Evolutionary conservation across 1,140 invertebrate genomes (phyloP).

Genomic region (Aphaenogaster floridana): DNA sequence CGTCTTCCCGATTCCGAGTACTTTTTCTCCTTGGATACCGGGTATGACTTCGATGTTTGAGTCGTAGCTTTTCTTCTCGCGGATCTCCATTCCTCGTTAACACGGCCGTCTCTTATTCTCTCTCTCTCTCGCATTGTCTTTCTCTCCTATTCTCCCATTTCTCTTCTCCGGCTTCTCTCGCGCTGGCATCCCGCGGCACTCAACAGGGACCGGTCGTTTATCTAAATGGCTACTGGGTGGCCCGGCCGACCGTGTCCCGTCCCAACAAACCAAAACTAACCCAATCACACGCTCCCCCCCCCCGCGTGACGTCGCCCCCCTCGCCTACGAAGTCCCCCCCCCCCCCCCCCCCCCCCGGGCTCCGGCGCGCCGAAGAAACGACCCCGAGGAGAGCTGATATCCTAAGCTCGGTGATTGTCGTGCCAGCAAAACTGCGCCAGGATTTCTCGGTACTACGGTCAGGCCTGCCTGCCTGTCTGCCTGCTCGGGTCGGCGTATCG

Average conservation of each 20-base stretch:
- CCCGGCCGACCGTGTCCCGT: slow-evolving; percentile 76
- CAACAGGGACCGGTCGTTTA: slow-evolving; percentile 84
- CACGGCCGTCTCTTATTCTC: slow-evolving; percentile 28
- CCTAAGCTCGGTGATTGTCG: slow-evolving; percentile 57
- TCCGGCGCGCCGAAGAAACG: slow-evolving; percentile 69
- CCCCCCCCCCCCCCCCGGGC: slow-evolving; percentile 69
- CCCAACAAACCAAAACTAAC: slow-evolving; percentile 81
- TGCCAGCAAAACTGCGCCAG: slow-evolving; percentile 49
- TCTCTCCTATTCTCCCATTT: slow-evolving; percentile 32
- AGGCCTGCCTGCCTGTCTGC: slow-evolving; percentile 20
- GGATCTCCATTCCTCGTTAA: slow-evolving; percentile 23
- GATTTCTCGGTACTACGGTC: slow-evolving; percentile 48
- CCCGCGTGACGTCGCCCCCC: too few relatives aligned
- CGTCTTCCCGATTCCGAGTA: slow-evolving; percentile 78
- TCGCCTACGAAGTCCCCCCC: too few relatives aligned
- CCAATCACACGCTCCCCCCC: slow-evolving; percentile 79
- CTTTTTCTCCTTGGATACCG: slow-evolving; percentile 68
- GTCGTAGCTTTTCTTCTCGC: slow-evolving; percentile 33
- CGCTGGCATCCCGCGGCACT: slow-evolving; percentile 78
- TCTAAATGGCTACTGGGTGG: slow-evolving; percentile 87
- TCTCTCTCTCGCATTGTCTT: slow-evolving; percentile 15
- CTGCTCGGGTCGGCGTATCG: slow-evolving; percentile 53
- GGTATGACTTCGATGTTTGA: slow-evolving; percentile 56
- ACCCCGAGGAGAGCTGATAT: slow-evolving; percentile 62
- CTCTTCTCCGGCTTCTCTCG: slow-evolving; percentile 30